Percentiles rank a stretch among this genome's conserved stretches.
Conservation (phyloP, 2,113 vertebrate genomes). For the Colossoma macropomum region DNA sequence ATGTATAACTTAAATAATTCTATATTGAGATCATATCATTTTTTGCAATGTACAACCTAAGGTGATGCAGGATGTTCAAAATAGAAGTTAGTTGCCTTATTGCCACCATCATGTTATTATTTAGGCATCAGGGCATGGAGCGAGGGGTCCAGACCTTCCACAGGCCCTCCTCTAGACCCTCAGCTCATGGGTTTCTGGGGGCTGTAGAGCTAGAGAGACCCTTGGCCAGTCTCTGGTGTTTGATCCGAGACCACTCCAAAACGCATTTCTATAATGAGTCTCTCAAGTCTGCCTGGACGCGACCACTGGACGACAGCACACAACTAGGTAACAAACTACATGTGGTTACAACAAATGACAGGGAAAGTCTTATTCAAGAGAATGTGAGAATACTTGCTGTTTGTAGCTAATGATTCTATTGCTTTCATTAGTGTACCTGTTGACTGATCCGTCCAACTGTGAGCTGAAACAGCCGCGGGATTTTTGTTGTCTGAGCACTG, state of each 20-base stretch:
- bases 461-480: conserved; percentile 91
- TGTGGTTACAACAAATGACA: background rate
- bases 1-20: too few relatives aligned
- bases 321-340: conserved; percentile 84
- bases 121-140: conserved; percentile 88
- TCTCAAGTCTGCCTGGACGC: conserved; percentile 83
- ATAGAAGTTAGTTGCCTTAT: background rate
- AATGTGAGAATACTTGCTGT: background rate
- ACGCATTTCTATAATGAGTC: conserved; percentile 86
- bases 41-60: background rate
- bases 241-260: conserved; percentile 86
- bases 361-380: background rate
- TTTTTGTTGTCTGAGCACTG: conserved; percentile 94
- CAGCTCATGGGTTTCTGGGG: conserved; percentile 89
- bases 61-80: background rate
- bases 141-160: conserved; percentile 87
- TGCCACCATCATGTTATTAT: background rate
- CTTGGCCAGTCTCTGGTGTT: conserved; percentile 81
- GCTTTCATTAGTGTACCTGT: conserved; percentile 84
- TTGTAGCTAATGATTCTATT: conserved; percentile 16
- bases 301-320: conserved; percentile 86
- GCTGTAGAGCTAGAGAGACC: conserved; percentile 85
- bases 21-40: too few relatives aligned
- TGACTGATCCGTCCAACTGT: conserved; percentile 84
- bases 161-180: conserved; percentile 83